Conservation (phyloP, 2,888 invertebrate species). For the Sesamia inferens region DNA sequence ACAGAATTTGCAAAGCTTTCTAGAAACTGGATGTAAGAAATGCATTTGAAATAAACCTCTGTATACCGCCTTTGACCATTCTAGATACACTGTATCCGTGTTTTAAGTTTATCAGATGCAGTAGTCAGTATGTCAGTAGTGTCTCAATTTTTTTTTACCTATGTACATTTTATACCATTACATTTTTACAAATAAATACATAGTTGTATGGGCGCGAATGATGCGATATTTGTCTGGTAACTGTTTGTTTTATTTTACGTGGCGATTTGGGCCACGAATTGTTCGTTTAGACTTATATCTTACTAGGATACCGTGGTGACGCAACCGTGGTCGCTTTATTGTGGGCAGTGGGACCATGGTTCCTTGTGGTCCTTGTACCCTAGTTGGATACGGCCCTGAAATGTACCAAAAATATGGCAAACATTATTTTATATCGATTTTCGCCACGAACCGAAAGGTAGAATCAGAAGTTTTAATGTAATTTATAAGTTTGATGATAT, state of each 20-base stretch:
- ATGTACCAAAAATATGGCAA: neutral
- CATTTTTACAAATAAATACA: neutral
- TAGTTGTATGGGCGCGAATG: neutral
- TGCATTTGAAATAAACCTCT: conserved; percentile 6
- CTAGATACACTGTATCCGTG: neutral
- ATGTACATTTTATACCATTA: neutral
- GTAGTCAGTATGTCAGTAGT: neutral
- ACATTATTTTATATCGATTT: neutral
- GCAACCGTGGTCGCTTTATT: neutral
- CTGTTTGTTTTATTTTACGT: neutral
- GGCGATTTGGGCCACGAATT: neutral
- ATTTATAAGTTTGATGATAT: neutral
- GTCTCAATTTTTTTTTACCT: neutral
- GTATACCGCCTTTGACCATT: neutral
- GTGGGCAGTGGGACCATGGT: neutral
- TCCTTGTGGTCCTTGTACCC: neutral
- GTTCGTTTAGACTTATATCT: neutral
- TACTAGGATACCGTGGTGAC: neutral
- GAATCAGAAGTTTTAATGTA: neutral
- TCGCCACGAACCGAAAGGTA: neutral
- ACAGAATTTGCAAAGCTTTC: neutral
- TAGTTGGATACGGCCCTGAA: neutral
- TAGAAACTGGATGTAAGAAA: conserved; percentile 4
- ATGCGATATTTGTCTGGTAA: neutral
- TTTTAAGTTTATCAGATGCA: conserved; percentile 13